Conservation (phyloP, 1,140 invertebrate genomes). For the Pseudomyrmex flavicornis region DNA sequence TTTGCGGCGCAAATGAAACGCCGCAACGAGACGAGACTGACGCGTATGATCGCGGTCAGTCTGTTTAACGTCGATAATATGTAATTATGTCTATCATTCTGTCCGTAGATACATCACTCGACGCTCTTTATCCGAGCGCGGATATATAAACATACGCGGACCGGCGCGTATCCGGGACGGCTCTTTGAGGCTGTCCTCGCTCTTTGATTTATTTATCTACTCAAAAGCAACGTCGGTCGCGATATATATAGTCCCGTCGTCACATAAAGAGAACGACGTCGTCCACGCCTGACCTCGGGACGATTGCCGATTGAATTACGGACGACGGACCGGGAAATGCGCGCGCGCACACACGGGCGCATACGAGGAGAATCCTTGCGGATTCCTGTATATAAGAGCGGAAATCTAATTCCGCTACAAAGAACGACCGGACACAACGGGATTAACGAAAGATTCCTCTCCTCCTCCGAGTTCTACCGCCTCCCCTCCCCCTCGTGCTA, state of each 20-base stretch:
- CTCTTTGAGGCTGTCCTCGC: neutral
- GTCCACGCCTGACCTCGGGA: conserved; percentile 21
- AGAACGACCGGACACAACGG: conserved; percentile 50
- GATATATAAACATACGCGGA: neutral
- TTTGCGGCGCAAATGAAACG: conserved; percentile 50
- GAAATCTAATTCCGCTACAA: conserved; percentile 73
- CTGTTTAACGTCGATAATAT: conserved; percentile 57
- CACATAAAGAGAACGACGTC: conserved; percentile 36
- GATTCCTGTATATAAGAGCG: conserved; percentile 66
- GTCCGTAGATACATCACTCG: neutral
- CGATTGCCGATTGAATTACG: conserved; percentile 74
- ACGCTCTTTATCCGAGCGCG: neutral
- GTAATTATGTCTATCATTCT: conserved; percentile 49
- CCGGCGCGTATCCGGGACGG: neutral
- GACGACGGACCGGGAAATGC: neutral
- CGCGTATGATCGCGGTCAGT: conserved; percentile 37
- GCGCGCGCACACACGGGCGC: no score
- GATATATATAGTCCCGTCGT: conserved; percentile 4
- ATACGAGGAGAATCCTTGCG: conserved; percentile 60
- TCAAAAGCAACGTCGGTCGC: neutral
- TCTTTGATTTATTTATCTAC: conserved; percentile 51
- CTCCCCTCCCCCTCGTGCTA: neutral
- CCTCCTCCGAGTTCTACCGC: conserved; percentile 23
- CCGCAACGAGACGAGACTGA: conserved; percentile 1
- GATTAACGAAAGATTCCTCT: conserved; percentile 67